These are phyloP conservation scores for Phrynosoma platyrhinos DNA, from an alignment of 2,113 vertebrate species.

Conservation along the genomic window DNA sequence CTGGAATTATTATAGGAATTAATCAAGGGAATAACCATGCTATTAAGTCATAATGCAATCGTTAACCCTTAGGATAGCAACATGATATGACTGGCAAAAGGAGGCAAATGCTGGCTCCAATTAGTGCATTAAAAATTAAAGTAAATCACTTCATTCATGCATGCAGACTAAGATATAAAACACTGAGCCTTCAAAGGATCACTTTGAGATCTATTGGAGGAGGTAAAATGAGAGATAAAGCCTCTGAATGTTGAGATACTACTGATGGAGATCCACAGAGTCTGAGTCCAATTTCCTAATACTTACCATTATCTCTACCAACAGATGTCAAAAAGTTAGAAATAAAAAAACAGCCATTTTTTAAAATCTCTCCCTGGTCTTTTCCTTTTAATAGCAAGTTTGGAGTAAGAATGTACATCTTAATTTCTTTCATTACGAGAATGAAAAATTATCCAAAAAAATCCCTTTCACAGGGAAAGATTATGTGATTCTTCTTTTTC, in stretches of 20 bases:
- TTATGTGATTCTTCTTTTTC: no score
- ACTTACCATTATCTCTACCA: not conserved
- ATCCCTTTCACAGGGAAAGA: no score
- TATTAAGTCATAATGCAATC: constrained; percentile 47
- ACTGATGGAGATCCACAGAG: not conserved
- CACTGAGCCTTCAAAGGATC: constrained; percentile 3
- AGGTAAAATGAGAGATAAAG: not conserved
- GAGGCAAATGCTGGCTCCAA: constrained; percentile 31
- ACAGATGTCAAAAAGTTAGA: not conserved
- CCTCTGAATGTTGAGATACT: not conserved
- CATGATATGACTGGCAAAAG: constrained; percentile 39
- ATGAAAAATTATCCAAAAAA: no score
- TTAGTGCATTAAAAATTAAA: constrained; percentile 19
- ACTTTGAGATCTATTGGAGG: not conserved
- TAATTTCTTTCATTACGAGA: no score
- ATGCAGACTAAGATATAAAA: constrained; percentile 21
- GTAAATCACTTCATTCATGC: constrained; percentile 34
- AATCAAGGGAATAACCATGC: constrained; percentile 25
- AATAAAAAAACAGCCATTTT: not conserved
- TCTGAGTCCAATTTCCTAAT: not conserved
- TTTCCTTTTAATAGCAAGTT: not conserved
- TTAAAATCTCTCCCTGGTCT: not conserved
- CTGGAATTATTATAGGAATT: constrained; percentile 39
- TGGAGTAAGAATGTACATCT: not conserved
- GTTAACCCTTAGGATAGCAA: constrained; percentile 47